Percentiles rank a stretch among this genome's conserved stretches.
Evolutionary conservation across 2,113 vertebrate species (phyloP).

Genomic region (Elephantulus edwardii): DNA sequence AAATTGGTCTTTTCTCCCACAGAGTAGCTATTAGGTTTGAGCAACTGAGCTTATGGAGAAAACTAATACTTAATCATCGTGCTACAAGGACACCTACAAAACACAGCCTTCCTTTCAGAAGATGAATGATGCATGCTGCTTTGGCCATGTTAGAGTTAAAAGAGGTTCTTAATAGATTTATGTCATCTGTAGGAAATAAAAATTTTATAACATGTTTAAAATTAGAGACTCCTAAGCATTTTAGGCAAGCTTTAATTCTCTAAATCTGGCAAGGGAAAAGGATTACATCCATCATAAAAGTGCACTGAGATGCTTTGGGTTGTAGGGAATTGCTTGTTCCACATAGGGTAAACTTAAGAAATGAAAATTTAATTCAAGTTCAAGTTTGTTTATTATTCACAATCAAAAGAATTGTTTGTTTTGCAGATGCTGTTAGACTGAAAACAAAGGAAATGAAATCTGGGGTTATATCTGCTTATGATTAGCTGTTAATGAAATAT

Average conservation of each 20-base stretch:
- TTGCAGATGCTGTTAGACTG: background rate
- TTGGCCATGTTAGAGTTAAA: background rate
- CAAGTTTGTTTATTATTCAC: constrained; percentile 36
- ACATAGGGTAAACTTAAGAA: constrained; percentile 7
- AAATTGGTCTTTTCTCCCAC: background rate
- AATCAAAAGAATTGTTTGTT: background rate
- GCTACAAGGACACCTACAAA: background rate
- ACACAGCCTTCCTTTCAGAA: background rate
- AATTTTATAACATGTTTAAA: constrained; percentile 15
- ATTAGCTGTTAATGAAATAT: background rate
- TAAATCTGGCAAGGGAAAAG: background rate
- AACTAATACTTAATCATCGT: background rate
- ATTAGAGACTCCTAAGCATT: background rate
- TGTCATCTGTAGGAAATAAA: constrained; percentile 1
- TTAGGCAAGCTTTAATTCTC: background rate
- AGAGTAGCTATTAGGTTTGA: background rate
- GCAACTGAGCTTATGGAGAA: background rate
- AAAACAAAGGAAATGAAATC: background rate
- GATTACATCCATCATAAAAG: background rate
- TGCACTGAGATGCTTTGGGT: background rate
- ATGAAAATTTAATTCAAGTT: constrained; percentile 27
- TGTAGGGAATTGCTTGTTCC: background rate
- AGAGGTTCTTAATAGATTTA: constrained; percentile 26
- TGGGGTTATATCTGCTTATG: background rate
- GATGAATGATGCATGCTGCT: background rate